These are phyloP conservation scores for Macropis europaea DNA, from an alignment of 2,888 invertebrate species.

Conservation along the genomic window DNA sequence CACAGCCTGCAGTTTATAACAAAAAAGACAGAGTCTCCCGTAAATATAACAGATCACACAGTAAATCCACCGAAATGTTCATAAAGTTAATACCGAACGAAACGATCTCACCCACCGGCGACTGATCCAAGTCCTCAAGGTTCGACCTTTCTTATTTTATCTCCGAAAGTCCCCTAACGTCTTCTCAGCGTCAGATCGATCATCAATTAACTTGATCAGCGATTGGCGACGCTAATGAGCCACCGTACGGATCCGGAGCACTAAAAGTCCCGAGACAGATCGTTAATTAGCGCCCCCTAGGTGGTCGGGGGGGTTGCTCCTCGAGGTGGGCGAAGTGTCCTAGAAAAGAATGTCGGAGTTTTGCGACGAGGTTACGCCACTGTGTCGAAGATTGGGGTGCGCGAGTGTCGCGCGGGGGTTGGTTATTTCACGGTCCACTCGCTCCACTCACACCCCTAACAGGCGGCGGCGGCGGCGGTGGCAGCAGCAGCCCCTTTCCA, in stretches of 20 bases:
- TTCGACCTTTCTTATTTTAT: no score
- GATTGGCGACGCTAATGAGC: conserved; percentile 39
- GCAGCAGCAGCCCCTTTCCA: conserved; percentile 56
- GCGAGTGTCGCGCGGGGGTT: conserved; percentile 72
- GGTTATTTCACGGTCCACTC: conserved; percentile 80
- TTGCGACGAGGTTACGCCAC: conserved; percentile 70
- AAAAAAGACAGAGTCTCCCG: no score
- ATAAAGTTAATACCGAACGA: no score
- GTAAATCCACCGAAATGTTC: no score
- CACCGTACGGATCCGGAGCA: conserved; percentile 18
- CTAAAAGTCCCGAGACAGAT: conserved; percentile 43
- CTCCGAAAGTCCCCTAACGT: no score
- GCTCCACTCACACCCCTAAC: conserved; percentile 75
- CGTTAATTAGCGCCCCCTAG: conserved; percentile 47
- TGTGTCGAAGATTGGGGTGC: conserved; percentile 64
- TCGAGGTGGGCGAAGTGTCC: no score
- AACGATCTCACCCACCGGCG: no score
- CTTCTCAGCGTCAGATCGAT: not conserved
- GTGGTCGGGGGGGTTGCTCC: no score
- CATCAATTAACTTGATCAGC: conserved; percentile 15
- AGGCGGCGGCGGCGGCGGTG: conserved; percentile 57
- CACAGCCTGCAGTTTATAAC: no score
- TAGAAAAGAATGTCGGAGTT: conserved; percentile 43
- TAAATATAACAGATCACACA: no score
- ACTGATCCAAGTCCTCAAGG: no score